Evolutionary conservation across 2,888 invertebrate species (phyloP).

Genomic region (Formica aserva): DNA sequence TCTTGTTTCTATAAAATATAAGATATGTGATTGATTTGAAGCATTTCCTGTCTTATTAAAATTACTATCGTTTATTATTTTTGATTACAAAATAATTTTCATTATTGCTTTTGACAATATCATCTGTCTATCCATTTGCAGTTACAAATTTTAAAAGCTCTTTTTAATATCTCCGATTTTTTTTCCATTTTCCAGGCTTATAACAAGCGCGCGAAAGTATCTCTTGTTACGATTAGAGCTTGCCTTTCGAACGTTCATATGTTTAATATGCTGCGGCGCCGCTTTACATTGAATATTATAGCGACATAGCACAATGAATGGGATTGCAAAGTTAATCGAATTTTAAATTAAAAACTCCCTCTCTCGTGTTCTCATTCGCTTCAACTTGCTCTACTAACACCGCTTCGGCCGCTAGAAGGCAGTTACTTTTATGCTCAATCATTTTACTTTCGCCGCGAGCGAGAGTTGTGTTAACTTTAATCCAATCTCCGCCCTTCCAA

Average conservation of each 20-base stretch:
- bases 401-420: neutral
- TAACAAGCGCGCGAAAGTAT: constrained; percentile 20
- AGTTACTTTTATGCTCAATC: constrained; percentile 31
- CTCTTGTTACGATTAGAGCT: constrained; percentile 35
- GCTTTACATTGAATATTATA: constrained; percentile 52
- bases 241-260: constrained; percentile 38
- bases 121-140: constrained; percentile 7
- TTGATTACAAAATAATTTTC: neutral
- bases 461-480: constrained; percentile 31
- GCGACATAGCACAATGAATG: constrained; percentile 29
- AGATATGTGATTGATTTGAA: too few relatives aligned
- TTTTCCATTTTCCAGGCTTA: neutral
- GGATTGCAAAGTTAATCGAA: constrained; percentile 43
- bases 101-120: neutral
- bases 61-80: neutral
- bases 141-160: neutral
- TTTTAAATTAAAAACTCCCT: constrained; percentile 48
- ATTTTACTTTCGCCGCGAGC: constrained; percentile 21
- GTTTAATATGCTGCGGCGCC: constrained; percentile 23
- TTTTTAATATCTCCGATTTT: constrained; percentile 4
- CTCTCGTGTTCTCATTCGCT: constrained; percentile 16
- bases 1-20: too few relatives aligned
- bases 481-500: neutral
- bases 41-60: neutral
- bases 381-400: constrained; percentile 1